These are phyloP conservation scores for Oppia nitens DNA, from an alignment of 1,140 invertebrate genomes.

Conservation along the genomic window DNA sequence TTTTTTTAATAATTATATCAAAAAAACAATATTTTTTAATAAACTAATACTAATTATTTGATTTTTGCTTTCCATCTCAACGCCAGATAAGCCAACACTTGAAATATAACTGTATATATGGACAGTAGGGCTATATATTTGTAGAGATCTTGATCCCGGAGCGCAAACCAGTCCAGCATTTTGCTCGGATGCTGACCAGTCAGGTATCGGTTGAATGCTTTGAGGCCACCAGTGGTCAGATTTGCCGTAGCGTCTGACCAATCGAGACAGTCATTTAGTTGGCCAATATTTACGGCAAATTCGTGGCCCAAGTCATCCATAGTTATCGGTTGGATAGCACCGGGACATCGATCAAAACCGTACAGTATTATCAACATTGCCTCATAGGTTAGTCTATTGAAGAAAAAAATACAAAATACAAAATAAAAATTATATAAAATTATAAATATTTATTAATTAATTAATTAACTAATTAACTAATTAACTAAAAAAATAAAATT, in stretches of 20 bases:
- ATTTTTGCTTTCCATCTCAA: constrained; percentile 41
- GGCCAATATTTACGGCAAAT: not conserved
- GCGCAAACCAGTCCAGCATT: constrained; percentile 71
- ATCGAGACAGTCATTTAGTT: not conserved
- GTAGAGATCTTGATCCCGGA: constrained; percentile 50
- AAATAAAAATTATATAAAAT: too few species aligned
- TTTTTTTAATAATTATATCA: too few species aligned
- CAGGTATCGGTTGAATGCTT: not conserved
- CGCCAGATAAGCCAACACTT: constrained; percentile 68
- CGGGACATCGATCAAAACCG: constrained; percentile 47
- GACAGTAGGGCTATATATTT: constrained; percentile 64
- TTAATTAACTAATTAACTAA: too few species aligned
- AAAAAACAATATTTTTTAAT: too few species aligned
- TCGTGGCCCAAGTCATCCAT: not conserved
- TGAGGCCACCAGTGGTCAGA: not conserved
- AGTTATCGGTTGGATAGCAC: not conserved
- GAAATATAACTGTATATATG: constrained; percentile 61
- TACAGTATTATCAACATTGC: constrained; percentile 76
- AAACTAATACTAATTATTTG: too few species aligned
- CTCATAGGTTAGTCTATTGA: too few species aligned
- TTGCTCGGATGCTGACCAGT: constrained; percentile 46
- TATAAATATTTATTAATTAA: too few species aligned
- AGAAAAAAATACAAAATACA: too few species aligned
- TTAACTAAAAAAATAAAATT: too few species aligned
- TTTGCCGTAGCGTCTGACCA: not conserved